phyloP scores from a whole-genome alignment of 2,888 invertebrate species.

The Acrocera orbiculus region DNA sequence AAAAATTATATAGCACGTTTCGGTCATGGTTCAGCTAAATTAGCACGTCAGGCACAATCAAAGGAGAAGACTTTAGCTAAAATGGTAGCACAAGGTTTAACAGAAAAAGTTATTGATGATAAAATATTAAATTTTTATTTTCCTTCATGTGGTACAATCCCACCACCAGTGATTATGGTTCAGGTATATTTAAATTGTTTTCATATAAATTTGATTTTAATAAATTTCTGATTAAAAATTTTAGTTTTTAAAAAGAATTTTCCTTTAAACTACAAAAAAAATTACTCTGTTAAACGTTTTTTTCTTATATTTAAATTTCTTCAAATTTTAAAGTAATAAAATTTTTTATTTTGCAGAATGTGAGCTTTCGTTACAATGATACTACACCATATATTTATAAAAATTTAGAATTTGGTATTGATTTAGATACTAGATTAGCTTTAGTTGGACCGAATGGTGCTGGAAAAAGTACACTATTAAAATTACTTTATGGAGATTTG shows the following conservation, averaged over 20 bases:
- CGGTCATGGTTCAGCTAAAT: constrained; percentile 97
- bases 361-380: constrained; percentile 85
- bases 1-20: constrained; percentile 99
- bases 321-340: neutral
- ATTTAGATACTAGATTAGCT: constrained; percentile 88
- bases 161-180: constrained; percentile 99
- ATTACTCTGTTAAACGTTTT: too few relatives aligned
- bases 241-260: too few relatives aligned
- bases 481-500: constrained; percentile 88
- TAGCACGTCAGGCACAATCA: constrained; percentile 97
- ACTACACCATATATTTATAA: constrained; percentile 83
- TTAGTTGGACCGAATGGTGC: constrained; percentile 97
- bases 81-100: constrained; percentile 96
- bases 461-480: constrained; percentile 94
- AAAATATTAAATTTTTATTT: constrained; percentile 91
- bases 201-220: neutral
- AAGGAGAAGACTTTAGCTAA: constrained; percentile 98
- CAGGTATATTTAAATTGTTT: constrained; percentile 37
- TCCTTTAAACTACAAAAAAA: too few relatives aligned
- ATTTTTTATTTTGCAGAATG: constrained; percentile 43
- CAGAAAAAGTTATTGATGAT: constrained; percentile 83
- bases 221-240: neutral
- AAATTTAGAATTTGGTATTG: constrained; percentile 96
- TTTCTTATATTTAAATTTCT: constrained; percentile 6
- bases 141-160: constrained; percentile 86